These are phyloP conservation scores for Stylophora pistillata DNA, from an alignment of 64 coral and sea anemone genomes.

Conservation along the genomic window DNA sequence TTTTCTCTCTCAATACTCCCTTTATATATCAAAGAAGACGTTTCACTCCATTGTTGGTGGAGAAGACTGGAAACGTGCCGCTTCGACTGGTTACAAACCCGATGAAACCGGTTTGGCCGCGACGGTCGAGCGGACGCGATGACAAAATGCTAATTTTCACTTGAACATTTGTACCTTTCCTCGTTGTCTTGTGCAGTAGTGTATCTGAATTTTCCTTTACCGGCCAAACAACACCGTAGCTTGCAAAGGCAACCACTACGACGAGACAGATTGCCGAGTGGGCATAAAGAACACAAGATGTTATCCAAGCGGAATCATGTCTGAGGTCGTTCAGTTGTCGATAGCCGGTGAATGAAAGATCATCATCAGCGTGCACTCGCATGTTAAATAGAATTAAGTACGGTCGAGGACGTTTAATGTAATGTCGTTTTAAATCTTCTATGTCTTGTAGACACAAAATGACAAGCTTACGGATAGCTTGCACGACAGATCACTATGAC, in stretches of 20 bases:
- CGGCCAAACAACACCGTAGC: constrained; percentile 30
- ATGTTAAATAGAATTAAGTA: constrained; percentile 4
- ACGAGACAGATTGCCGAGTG: constrained; percentile 38
- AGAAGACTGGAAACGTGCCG: constrained; percentile 41
- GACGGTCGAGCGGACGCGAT: constrained; percentile 28
- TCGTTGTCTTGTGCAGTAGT: constrained; percentile 16
- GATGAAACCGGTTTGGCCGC: constrained; percentile 49
- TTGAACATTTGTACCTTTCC: constrained; percentile 49
- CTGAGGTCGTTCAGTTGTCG: constrained; percentile 16
- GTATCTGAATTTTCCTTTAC: constrained; percentile 17
- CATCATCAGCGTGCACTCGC: constrained; percentile 23
- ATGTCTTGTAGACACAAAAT: background rate
- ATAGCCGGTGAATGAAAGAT: constrained; percentile 16
- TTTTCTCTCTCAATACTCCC: background rate
- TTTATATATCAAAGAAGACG: background rate
- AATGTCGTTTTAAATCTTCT: constrained; percentile 29
- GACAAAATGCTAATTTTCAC: constrained; percentile 29
- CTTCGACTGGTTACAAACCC: constrained; percentile 45
- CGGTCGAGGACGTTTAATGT: background rate
- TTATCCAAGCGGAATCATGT: constrained; percentile 40
- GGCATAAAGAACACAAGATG: constrained; percentile 41
- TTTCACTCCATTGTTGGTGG: constrained; percentile 51
- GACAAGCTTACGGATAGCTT: background rate
- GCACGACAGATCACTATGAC: background rate
- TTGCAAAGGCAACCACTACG: constrained; percentile 27